These are phyloP conservation scores for Brachyhypopomus occidentalis DNA, from an alignment of 2,113 vertebrate genomes.

Conservation along the genomic window DNA sequence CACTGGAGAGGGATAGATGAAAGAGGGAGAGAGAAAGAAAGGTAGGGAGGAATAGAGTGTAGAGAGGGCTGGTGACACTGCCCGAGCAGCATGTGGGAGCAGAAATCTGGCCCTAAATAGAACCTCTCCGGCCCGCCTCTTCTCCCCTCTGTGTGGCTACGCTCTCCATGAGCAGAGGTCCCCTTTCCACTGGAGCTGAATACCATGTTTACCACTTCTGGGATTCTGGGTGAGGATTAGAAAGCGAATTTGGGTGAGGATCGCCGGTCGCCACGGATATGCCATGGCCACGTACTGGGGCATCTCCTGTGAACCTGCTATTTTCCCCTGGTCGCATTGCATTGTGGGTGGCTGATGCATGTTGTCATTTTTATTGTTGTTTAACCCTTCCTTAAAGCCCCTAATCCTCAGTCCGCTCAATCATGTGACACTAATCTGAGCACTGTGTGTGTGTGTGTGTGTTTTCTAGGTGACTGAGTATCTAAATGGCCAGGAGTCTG, in stretches of 20 bases:
- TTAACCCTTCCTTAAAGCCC: not conserved
- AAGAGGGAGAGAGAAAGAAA: not conserved
- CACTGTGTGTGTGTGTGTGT: slow-evolving; percentile 49
- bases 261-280: not conserved
- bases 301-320: not conserved
- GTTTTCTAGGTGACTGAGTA: slow-evolving; percentile 83
- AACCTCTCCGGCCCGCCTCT: not conserved
- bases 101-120: not conserved
- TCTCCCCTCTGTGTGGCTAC: no score
- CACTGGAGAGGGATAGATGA: not conserved
- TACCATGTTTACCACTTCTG: not conserved
- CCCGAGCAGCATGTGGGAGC: not conserved
- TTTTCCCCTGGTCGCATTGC: not conserved
- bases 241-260: not conserved
- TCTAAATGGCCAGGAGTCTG: slow-evolving; percentile 88
- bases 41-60: not conserved
- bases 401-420: slow-evolving; percentile 18
- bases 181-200: not conserved
- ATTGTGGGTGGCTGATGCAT: not conserved
- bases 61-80: not conserved
- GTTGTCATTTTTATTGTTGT: slow-evolving; percentile 22
- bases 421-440: slow-evolving; percentile 21
- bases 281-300: not conserved
- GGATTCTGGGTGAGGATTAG: not conserved
- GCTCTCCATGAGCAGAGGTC: not conserved